A percentile compares a stretch with the other conserved stretches of the same genome.
Conservation (phyloP, 2,113 vertebrate species). For the Hypomesus transpacificus region DNA sequence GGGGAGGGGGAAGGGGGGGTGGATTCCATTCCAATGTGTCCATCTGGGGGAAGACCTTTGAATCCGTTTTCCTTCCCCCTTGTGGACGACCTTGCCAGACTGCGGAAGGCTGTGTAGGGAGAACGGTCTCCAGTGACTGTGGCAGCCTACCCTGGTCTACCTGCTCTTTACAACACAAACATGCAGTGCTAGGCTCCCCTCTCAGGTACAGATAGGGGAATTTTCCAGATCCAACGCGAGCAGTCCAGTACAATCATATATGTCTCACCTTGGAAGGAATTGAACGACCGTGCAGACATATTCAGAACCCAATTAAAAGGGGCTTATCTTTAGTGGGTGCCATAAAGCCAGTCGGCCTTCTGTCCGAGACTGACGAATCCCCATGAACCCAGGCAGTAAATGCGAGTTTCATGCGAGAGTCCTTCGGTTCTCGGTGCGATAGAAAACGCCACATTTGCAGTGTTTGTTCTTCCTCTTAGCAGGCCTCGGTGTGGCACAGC, state of each 20-base stretch:
- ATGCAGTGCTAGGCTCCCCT: no score
- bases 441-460: slow-evolving; percentile 19
- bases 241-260: no score
- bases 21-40: slow-evolving; percentile 2
- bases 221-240: no score
- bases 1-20: slow-evolving; percentile 5
- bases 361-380: neutral
- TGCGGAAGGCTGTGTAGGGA: neutral
- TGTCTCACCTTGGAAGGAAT: no score
- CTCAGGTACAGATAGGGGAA: no score
- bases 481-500: no score
- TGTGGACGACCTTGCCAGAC: slow-evolving; percentile 45
- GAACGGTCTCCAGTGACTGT: no score
- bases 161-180: no score
- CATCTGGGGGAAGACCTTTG: neutral
- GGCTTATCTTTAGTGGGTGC: neutral
- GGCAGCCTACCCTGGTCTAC: no score
- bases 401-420: slow-evolving; percentile 23
- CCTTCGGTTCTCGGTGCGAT: slow-evolving; percentile 2
- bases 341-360: slow-evolving; percentile 10
- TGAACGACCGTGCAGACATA: no score
- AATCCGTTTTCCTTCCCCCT: slow-evolving; percentile 24
- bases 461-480: neutral
- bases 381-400: slow-evolving; percentile 25
- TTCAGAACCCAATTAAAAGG: no score